These are phyloP conservation scores for Xylocopa sonorina DNA, from an alignment of 1,140 invertebrate species.

Conservation along the genomic window DNA sequence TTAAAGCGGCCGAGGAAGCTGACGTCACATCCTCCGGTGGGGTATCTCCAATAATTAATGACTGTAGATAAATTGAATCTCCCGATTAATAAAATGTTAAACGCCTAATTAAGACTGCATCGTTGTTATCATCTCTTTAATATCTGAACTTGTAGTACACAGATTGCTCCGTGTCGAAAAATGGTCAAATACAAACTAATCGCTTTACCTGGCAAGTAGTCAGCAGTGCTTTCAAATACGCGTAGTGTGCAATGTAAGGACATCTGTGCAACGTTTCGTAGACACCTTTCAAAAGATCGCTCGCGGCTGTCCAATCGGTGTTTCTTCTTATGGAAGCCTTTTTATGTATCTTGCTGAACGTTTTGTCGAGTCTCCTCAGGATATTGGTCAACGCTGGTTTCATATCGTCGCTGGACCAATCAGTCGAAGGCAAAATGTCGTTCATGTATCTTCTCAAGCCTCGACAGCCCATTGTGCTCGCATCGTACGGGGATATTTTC, in stretches of 20 bases:
- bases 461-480: conserved; percentile 95
- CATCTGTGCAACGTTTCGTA: conserved; percentile 96
- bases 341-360: conserved; percentile 98
- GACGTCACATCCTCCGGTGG: conserved; percentile 84
- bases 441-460: conserved; percentile 97
- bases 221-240: conserved; percentile 95
- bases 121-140: not conserved
- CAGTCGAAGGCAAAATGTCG: conserved; percentile 95
- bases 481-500: conserved; percentile 98
- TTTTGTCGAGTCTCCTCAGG: conserved; percentile 96
- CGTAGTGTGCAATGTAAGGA: conserved; percentile 98
- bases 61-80: conserved; percentile 79
- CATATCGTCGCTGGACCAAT: conserved; percentile 98
- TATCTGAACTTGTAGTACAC: not conserved
- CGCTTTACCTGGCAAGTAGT: conserved; percentile 89
- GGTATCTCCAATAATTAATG: conserved; percentile 91
- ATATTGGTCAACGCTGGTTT: conserved; percentile 96
- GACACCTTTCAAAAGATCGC: conserved; percentile 95
- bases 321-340: conserved; percentile 94
- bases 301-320: conserved; percentile 98
- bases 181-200: not conserved
- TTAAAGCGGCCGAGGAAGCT: conserved; percentile 89
- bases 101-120: not conserved
- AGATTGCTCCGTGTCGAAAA: too few relatives aligned
- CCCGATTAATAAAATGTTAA: conserved; percentile 33